A percentile compares a stretch with the other conserved stretches of the same genome.
phyloP scores from a whole-genome alignment of 2,888 invertebrate species.

The Sinelater perroti region DNA sequence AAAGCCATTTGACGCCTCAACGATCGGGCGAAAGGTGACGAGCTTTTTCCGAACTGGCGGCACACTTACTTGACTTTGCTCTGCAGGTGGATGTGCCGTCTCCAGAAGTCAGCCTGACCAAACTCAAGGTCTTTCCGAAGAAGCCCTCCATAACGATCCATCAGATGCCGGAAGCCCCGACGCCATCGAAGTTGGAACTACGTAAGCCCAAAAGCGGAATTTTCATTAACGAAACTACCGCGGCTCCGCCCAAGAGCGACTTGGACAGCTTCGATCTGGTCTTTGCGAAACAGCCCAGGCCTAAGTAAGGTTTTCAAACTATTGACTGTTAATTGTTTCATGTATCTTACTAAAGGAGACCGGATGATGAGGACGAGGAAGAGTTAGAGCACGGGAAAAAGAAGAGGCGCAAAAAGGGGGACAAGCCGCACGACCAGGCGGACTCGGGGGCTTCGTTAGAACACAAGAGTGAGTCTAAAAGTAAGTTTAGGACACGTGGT shows the following conservation, averaged over 20 bases:
- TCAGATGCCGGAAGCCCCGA: conserved; percentile 52
- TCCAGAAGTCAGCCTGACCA: conserved; percentile 52
- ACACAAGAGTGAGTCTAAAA: background rate
- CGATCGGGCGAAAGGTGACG: conserved; percentile 14
- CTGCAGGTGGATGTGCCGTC: conserved; percentile 53
- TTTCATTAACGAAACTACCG: conserved; percentile 50
- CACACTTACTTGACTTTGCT: background rate
- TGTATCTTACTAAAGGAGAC: background rate
- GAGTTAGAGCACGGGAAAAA: background rate
- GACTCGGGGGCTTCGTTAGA: background rate
- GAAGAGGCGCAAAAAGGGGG: conserved; percentile 24
- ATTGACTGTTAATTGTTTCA: background rate
- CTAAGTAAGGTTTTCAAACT: conserved; percentile 15
- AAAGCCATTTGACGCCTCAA: conserved; percentile 42
- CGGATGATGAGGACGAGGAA: background rate
- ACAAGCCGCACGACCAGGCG: background rate
- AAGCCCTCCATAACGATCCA: conserved; percentile 52
- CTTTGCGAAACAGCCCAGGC: conserved; percentile 39
- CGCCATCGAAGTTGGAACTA: conserved; percentile 46
- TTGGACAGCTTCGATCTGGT: conserved; percentile 54
- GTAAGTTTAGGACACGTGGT: background rate
- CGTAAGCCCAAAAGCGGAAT: conserved; percentile 57
- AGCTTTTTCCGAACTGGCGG: background rate
- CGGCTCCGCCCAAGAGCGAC: conserved; percentile 21
- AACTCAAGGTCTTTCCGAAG: conserved; percentile 50